Base-by-base conservation (phyloP, 1,140 invertebrate species). In the Drosophila biarmipes region DNA sequence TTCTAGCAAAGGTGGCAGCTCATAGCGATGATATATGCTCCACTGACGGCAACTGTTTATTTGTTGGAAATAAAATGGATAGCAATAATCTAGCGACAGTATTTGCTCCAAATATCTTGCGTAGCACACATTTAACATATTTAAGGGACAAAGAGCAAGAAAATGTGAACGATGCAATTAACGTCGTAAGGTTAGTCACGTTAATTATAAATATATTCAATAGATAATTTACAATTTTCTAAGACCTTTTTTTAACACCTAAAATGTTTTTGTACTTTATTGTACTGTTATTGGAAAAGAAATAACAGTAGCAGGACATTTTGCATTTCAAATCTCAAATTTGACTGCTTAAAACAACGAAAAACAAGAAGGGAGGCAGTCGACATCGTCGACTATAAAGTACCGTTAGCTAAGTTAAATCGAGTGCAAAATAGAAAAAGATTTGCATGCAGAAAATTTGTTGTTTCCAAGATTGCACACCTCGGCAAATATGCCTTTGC, bases 31-130 rank as follows among this genome's bases (percentile, higher is more conserved):
- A 92, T 56, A 19, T 82, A 8, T 53, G 27, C 7, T 43, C 57
- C 12, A 63, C 11, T 21, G 72, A 85, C 31, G 90, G 80, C 19
- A 76, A 34, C 21, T 40, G 76, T 48, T 51, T 80, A 43, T 58
- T 78, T 14, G 54, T 12, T 55, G 98, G 97, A 3, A 98, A 98
- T 93, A 98, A 97, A 93, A 99, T 99, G 97, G 97, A 98, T 91
- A 95, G 96, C 11, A 96, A 95, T 40, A 98, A 98, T 92, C 93
- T 99, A 64, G 97, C 98, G 0, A 98, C 97, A 5, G 94, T 98
- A 21, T 98, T 99, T 92, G 98, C 97, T 2, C 98, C 98, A 1
- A 98, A 98, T 91, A 97, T 99, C 80, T 94, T 98, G 43, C 97
- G 98, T 80, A 95, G 95, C 78, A 94, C 94, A 21, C 93, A 93